Conservation (phyloP, 2,888 invertebrate genomes). For the Augiades crinisus region DNA sequence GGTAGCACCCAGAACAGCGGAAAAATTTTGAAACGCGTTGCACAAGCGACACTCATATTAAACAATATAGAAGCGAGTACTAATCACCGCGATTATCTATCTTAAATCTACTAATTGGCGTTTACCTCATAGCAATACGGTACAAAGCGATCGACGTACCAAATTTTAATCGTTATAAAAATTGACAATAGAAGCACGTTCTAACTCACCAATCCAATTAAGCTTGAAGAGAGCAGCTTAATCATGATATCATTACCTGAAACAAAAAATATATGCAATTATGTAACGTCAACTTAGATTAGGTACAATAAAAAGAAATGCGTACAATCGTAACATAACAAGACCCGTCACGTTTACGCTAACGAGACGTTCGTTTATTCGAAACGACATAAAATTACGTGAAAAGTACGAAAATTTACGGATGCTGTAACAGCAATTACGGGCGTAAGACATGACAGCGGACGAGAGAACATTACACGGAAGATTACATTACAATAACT, state of each 20-base stretch:
- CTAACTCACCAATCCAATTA: constrained; percentile 44
- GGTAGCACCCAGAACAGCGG: constrained; percentile 72
- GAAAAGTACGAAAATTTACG: constrained; percentile 51
- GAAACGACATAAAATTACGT: constrained; percentile 37
- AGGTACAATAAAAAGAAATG: constrained; percentile 23
- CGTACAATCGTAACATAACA: constrained; percentile 32
- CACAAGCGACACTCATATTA: constrained; percentile 74
- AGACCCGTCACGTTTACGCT: constrained; percentile 11
- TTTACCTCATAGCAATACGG: constrained; percentile 56
- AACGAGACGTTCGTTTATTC: constrained; percentile 8
- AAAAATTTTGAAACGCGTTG: constrained; percentile 77
- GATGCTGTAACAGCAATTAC: constrained; percentile 63
- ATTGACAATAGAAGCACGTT: constrained; percentile 9
- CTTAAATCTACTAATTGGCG: constrained; percentile 74
- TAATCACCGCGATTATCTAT: constrained; percentile 73
- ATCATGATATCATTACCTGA: constrained; percentile 56
- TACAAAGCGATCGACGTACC: constrained; percentile 20
- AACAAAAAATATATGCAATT: constrained; percentile 49
- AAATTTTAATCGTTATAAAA: constrained; percentile 8
- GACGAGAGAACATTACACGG: constrained; percentile 55
- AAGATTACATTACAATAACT: constrained; percentile 62
- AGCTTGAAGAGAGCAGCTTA: constrained; percentile 29
- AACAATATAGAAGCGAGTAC: constrained; percentile 68
- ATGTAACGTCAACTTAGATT: constrained; percentile 24
- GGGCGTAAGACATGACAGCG: constrained; percentile 58